These are phyloP conservation scores for Drosophila niveifrons DNA, from an alignment of 2,888 invertebrate genomes.

Conservation along the genomic window DNA sequence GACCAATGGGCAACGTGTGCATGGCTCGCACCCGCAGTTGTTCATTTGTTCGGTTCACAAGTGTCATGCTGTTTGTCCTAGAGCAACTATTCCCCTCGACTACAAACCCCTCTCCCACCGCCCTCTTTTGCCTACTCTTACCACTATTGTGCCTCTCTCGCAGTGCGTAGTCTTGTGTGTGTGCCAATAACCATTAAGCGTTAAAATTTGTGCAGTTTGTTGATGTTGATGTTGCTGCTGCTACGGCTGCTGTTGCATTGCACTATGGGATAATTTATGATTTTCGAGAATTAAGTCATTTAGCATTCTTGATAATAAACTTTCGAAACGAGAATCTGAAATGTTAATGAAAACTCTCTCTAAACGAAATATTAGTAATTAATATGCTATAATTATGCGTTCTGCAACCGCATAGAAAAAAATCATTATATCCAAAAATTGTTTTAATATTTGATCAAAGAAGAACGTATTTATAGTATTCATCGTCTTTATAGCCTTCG, in stretches of 20 bases:
- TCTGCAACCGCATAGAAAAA: no score
- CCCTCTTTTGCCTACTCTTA: background rate
- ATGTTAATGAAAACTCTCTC: no score
- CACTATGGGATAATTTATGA: background rate
- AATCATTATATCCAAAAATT: no score
- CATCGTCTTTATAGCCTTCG: no score
- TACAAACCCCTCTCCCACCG: background rate
- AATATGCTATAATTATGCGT: no score
- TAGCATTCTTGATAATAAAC: no score
- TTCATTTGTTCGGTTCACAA: conserved; percentile 73
- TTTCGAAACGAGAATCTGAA: no score
- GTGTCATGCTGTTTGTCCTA: conserved; percentile 73
- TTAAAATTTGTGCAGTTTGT: conserved; percentile 68
- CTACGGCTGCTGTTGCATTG: conserved; percentile 24
- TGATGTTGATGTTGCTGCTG: conserved; percentile 31
- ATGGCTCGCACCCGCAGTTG: conserved; percentile 62
- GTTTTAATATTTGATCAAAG: no score
- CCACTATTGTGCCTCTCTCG: conserved; percentile 16
- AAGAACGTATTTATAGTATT: no score
- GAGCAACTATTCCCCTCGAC: conserved; percentile 2
- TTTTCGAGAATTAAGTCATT: background rate
- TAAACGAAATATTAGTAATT: no score
- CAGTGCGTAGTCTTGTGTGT: conserved; percentile 47
- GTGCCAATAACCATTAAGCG: conserved; percentile 77
- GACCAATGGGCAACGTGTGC: conserved; percentile 59